Conservation (phyloP, 2,888 invertebrate genomes). For the Rutpela maculata region DNA sequence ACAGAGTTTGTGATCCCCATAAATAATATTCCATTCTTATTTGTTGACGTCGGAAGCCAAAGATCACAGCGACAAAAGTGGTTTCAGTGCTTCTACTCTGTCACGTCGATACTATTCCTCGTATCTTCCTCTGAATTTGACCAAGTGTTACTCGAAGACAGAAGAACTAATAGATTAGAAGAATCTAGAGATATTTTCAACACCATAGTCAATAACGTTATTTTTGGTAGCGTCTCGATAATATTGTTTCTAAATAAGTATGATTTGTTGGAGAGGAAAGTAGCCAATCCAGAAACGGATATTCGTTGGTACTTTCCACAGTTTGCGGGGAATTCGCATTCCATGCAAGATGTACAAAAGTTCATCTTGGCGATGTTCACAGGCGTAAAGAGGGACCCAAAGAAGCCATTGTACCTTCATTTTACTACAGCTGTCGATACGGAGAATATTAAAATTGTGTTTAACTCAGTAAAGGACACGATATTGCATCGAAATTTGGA, state of each 20-base stretch:
- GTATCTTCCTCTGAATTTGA: slow-evolving; percentile 99
- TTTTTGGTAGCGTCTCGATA: slow-evolving; percentile 95
- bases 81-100: slow-evolving; percentile 98
- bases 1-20: slow-evolving; percentile 96
- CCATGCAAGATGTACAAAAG: slow-evolving; percentile 91
- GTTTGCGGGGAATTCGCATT: slow-evolving; percentile 88
- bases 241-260: slow-evolving; percentile 99
- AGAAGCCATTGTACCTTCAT: slow-evolving; percentile 94
- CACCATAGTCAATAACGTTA: slow-evolving; percentile 98
- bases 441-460: slow-evolving; percentile 98
- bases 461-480: slow-evolving; percentile 98
- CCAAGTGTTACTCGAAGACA: slow-evolving; percentile 95
- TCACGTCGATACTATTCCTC: slow-evolving; percentile 97
- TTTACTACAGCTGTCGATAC: slow-evolving; percentile 99
- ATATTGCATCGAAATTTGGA: slow-evolving; percentile 96
- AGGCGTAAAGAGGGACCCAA: slow-evolving; percentile 87
- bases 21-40: slow-evolving; percentile 95
- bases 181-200: slow-evolving; percentile 98
- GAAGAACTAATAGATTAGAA: slow-evolving; percentile 95
- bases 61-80: slow-evolving; percentile 98
- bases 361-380: slow-evolving; percentile 94
- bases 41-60: slow-evolving; percentile 97
- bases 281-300: slow-evolving; percentile 88
- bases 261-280: slow-evolving; percentile 94
- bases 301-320: slow-evolving; percentile 92